Conservation (phyloP, 2,113 vertebrate species). For the Centrocercus urophasianus region DNA sequence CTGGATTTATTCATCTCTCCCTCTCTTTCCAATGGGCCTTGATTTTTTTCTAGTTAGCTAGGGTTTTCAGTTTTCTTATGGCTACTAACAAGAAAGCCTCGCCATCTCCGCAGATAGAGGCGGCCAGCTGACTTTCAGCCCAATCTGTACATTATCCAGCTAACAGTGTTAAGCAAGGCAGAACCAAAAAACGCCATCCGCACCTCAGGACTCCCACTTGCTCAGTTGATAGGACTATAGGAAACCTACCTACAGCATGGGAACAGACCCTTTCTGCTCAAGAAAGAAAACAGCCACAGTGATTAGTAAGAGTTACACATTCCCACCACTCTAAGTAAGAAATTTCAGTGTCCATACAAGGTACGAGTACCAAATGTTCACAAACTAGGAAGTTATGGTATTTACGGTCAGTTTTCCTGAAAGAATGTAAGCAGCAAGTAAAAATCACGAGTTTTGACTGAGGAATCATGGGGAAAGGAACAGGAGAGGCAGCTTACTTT, state of each 20-base stretch:
- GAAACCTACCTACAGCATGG: not conserved
- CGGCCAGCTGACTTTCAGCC: not conserved
- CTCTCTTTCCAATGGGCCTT: not conserved
- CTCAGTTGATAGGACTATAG: not conserved
- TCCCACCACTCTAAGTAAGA: not conserved
- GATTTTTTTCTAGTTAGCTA: not conserved
- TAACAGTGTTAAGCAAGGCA: not conserved
- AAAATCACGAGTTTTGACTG: not conserved
- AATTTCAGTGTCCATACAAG: not conserved
- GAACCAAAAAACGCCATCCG: not conserved
- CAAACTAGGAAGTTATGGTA: rapidly evolving
- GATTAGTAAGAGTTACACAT: not conserved
- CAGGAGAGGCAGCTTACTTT: constrained; percentile 84
- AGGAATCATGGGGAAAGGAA: not conserved
- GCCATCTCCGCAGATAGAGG: not conserved
- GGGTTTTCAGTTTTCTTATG: not conserved
- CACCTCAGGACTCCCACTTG: not conserved
- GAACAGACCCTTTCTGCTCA: not conserved
- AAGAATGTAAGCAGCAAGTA: not conserved
- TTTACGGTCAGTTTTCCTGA: not conserved
- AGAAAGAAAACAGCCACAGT: not conserved
- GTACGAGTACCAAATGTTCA: not conserved
- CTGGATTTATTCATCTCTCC: not conserved
- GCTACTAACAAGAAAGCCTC: not conserved
- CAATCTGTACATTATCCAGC: not conserved